Conservation (phyloP, 2,888 invertebrate genomes). For the Ecliptopera silaceata region DNA sequence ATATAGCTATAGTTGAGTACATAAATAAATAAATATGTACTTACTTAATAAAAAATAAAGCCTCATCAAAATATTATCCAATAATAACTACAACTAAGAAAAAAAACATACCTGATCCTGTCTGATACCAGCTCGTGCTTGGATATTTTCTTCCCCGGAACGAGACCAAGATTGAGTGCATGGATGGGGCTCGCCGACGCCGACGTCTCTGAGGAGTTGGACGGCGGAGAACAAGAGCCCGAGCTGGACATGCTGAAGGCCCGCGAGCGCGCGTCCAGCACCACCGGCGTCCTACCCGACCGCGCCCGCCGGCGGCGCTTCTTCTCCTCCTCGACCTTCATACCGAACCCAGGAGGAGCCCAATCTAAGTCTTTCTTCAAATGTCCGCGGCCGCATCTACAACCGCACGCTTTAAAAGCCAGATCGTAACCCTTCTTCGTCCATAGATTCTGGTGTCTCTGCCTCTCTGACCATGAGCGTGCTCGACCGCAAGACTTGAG, state of each 20-base stretch:
- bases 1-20: too few species aligned
- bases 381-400: slow-evolving; percentile 96
- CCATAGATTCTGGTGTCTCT: slow-evolving; percentile 97
- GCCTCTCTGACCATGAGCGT: slow-evolving; percentile 97
- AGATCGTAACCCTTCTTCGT: slow-evolving; percentile 98
- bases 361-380: slow-evolving; percentile 97
- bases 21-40: too few species aligned
- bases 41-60: too few species aligned
- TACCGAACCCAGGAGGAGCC: slow-evolving; percentile 87
- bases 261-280: slow-evolving; percentile 83
- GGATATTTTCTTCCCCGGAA: slow-evolving; percentile 86
- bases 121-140: slow-evolving; percentile 91
- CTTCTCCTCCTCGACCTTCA: slow-evolving; percentile 76
- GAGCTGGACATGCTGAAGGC: slow-evolving; percentile 91
- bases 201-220: slow-evolving; percentile 89
- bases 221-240: slow-evolving; percentile 92
- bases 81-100: neutral
- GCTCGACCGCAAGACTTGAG: slow-evolving; percentile 96
- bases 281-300: slow-evolving; percentile 64
- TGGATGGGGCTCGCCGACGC: slow-evolving; percentile 89
- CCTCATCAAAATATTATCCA: too few species aligned
- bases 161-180: slow-evolving; percentile 75
- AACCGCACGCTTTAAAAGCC: slow-evolving; percentile 97
- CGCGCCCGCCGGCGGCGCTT: slow-evolving; percentile 71
- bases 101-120: slow-evolving; percentile 87